Evolutionary conservation across 2,888 invertebrate genomes (phyloP), one percentile per base, ranked within the genome.

Genomic region (Merodon equestris): DNA sequence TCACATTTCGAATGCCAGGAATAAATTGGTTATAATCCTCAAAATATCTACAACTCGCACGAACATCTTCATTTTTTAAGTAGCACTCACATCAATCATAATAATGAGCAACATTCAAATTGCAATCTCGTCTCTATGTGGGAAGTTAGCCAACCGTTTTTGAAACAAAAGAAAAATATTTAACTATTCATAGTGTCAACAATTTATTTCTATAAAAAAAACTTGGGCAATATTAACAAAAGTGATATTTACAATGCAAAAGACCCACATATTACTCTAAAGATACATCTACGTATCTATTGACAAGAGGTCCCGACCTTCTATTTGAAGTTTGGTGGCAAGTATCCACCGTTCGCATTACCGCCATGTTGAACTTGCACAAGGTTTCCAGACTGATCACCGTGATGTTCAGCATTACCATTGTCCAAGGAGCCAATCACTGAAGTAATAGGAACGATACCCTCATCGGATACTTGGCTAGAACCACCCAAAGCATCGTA

Each of bases 401-500:
- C 45, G 4, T 60, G 66, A 17, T 67, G 45, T 27, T 81, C 82
- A 1, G 71, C 83, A 36, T 66, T 83, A 9, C 61, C 56, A 18
- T 18, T 58, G n/a, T 61, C 87, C 47, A 88, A 73, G 1, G 88
- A 86, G 7, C 88, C 88, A 81, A 88, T 86, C 19, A 88, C 88
- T 1, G 88, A 88, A 45, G 86, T 86, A 12, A 88, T 86, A 5
- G 87, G 87, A 15, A 88, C 87, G 50, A 87, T 84, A 50, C 88
- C 88, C 79, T 88, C 88, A 74, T 88, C 88, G 57, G 87, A 85
- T 13, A 88, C 81, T 68, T 88, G 88, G 72, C 86, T 88, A 70
- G 84, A 86, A 50, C 88, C 88, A 44, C 88, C 88, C 81, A 88
- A 83, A 13, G 87, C 84, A 81, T 88, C 88, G 74, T 88, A 88